phyloP scores from a whole-genome alignment of 2,888 invertebrate species.

The Dasysyrphus albostriatus region DNA sequence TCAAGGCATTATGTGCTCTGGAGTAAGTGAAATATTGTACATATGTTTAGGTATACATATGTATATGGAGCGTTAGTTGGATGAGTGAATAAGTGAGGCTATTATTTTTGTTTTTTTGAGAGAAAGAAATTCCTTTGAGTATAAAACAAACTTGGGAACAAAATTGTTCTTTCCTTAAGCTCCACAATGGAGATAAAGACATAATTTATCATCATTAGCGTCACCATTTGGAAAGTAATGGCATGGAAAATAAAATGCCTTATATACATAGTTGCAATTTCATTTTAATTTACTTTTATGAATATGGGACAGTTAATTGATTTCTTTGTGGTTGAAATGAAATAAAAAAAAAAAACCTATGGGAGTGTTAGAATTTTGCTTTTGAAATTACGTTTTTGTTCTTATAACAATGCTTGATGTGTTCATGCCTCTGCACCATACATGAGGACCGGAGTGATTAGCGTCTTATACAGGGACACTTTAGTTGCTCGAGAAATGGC shows the following conservation, averaged over 20 bases:
- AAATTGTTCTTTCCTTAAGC: not conserved
- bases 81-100: slow-evolving; percentile 58
- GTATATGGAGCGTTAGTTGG: slow-evolving; percentile 16
- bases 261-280: not conserved
- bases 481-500: no score
- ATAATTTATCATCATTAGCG: slow-evolving; percentile 42
- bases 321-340: not conserved
- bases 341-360: no score
- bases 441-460: no score
- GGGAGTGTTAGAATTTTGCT: no score
- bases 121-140: slow-evolving; percentile 12
- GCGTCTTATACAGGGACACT: no score
- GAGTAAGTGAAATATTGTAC: slow-evolving; percentile 8
- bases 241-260: not conserved
- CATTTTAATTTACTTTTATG: not conserved
- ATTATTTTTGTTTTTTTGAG: slow-evolving; percentile 31
- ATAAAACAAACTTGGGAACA: not conserved
- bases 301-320: not conserved
- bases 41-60: not conserved
- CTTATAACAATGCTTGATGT: no score
- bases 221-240: slow-evolving; percentile 6
- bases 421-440: no score
- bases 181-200: not conserved
- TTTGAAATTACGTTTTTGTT: no score
- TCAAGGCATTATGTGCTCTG: slow-evolving; percentile 48